Evolutionary conservation across 2,797 vertebrate species (phyloP).

Genomic region (Sarcoramphus papa): DNA sequence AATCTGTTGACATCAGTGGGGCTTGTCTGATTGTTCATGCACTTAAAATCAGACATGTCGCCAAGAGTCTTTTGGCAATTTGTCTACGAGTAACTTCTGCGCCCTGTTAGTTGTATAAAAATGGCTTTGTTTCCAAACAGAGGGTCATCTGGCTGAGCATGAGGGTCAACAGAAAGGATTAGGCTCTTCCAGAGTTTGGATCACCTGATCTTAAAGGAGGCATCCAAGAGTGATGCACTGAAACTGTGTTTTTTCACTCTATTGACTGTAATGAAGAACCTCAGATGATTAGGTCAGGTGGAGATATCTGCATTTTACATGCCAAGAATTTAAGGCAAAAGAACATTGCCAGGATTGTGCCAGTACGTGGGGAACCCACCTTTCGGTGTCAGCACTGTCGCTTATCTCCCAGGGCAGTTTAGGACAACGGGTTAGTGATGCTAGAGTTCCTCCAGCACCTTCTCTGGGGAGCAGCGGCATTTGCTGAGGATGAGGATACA

Average conservation of each 20-base stretch:
- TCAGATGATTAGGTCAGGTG: not conserved
- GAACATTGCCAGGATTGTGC: not conserved
- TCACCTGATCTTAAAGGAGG: not conserved
- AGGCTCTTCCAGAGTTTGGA: not conserved
- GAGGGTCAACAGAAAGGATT: not conserved
- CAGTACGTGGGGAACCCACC: rapidly evolving
- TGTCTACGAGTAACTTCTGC: not conserved
- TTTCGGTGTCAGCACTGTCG: not conserved
- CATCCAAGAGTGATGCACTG: not conserved
- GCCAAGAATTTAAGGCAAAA: not conserved
- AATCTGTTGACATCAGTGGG: not conserved
- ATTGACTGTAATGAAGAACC: not conserved
- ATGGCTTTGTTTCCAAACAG: not conserved
- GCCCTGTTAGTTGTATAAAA: not conserved
- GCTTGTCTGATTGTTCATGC: not conserved
- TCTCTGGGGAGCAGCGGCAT: not conserved
- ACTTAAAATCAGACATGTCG: not conserved
- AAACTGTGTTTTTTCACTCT: not conserved
- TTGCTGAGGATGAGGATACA: not conserved
- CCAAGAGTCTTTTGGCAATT: not conserved
- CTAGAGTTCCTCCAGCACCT: not conserved
- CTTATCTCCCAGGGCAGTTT: not conserved
- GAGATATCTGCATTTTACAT: not conserved
- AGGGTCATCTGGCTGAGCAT: not conserved
- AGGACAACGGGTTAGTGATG: not conserved